phyloP scores from a whole-genome alignment of 2,888 invertebrate genomes.

The Hyppa rectilinea region DNA sequence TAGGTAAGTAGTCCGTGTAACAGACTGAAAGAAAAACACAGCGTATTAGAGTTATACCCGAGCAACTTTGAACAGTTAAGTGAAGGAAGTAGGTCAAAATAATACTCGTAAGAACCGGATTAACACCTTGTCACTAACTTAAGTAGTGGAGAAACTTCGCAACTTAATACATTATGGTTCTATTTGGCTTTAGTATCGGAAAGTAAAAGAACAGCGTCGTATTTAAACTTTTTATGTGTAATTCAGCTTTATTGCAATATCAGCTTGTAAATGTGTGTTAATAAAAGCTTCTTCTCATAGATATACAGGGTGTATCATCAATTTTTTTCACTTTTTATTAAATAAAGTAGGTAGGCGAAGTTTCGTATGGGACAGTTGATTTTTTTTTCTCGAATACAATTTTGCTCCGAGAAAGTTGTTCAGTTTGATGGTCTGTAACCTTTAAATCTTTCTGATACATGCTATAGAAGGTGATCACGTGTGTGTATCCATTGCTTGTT shows the following conservation, averaged over 20 bases:
- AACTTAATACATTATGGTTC: slow-evolving; percentile 45
- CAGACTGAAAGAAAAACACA: slow-evolving; percentile 41
- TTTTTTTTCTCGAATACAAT: too few species aligned
- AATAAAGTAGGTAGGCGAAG: too few species aligned
- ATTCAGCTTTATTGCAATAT: slow-evolving; percentile 26
- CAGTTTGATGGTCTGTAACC: too few species aligned
- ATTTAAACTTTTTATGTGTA: slow-evolving; percentile 40
- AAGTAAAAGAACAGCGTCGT: slow-evolving; percentile 24
- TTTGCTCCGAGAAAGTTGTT: too few species aligned
- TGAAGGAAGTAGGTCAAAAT: slow-evolving; percentile 62
- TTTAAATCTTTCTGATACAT: too few species aligned
- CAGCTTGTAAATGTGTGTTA: not conserved
- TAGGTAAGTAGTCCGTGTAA: not conserved
- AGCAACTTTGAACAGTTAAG: slow-evolving; percentile 54
- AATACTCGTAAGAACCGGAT: slow-evolving; percentile 57
- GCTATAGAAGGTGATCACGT: too few species aligned
- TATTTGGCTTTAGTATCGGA: slow-evolving; percentile 47
- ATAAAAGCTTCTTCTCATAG: not conserved
- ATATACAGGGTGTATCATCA: not conserved
- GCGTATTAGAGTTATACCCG: slow-evolving; percentile 45
- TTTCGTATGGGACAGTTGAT: too few species aligned
- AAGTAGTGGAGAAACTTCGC: slow-evolving; percentile 51
- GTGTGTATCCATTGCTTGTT: too few species aligned
- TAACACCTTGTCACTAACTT: slow-evolving; percentile 57
- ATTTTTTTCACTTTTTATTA: too few species aligned